phyloP scores from a whole-genome alignment of 2,113 vertebrate species.

The Hippocampus mohnikei region DNA sequence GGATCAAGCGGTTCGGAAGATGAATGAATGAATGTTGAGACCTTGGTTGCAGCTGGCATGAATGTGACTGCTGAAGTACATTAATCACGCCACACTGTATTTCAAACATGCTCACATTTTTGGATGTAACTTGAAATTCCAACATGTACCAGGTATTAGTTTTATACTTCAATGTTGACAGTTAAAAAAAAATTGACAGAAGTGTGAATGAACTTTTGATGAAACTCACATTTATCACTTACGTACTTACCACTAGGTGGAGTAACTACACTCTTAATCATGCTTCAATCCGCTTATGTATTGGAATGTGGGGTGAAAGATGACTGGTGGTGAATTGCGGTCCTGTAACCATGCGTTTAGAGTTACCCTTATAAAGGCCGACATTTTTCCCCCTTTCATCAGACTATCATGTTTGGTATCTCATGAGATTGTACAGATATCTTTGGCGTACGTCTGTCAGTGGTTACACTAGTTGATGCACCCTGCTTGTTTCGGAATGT shows the following conservation, averaged over 20 bases:
- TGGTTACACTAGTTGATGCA: not conserved
- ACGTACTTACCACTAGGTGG: constrained; percentile 2
- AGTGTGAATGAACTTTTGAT: not conserved
- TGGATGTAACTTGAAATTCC: not conserved
- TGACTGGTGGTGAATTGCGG: not conserved
- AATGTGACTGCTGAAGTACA: not conserved
- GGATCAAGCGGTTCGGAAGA: too few species aligned
- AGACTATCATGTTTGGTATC: not conserved
- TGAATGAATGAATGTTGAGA: too few species aligned
- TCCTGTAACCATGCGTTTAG: not conserved
- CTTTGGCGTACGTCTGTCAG: too few species aligned
- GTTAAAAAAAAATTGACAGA: too few species aligned
- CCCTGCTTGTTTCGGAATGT: not conserved
- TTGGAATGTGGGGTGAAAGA: not conserved
- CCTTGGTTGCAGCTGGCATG: not conserved
- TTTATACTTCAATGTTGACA: too few species aligned
- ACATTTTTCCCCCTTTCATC: not conserved
- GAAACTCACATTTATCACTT: not conserved
- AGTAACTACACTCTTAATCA: not conserved
- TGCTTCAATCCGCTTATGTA: not conserved
- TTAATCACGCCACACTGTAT: not conserved
- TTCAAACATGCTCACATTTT: not conserved
- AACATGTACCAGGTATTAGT: not conserved
- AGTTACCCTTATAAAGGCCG: not conserved
- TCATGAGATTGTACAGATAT: not conserved